Evolutionary conservation across 2,113 vertebrate genomes (phyloP), one percentile per base, ranked within the genome.

Genomic region (Pachypanchax playfairii): DNA sequence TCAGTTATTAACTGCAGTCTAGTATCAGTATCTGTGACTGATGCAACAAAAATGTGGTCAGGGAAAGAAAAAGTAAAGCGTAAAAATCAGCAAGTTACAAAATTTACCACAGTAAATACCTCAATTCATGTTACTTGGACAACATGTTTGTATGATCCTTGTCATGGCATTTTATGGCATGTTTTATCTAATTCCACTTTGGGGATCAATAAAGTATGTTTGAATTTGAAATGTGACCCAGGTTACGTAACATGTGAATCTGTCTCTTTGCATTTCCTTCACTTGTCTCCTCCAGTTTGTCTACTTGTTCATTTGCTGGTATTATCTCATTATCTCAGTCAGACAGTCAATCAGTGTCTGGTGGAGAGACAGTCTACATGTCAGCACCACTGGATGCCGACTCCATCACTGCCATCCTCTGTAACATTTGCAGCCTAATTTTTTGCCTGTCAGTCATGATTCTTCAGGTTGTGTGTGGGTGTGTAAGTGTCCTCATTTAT

Each of bases 271-370:
- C 58, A 56, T 82, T 48, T 48, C 24, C 44, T 25, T 51, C 51
- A 14, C n/a, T 49, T 12, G 48, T 14, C 13, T 15, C 20, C 11
- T 8, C 13, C 29, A 21, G 33, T 69, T 46, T 1, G 1, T 53
- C 14, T 12, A 60, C 36, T 42, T 47, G 49, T 53, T 69, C 35
- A 68, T 77, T 66, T 57, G 33, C 49, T 79, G 47, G 49, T 59
- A 29, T 79, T 79, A 58, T 62, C 70, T 83, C 64, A 83, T 86
- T 84, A 73, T 38, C 28, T 66, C 70, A n/a, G 56, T 76, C 51
- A 55, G 52, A 61, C 65, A 52, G 56, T 69, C 59, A 62, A 25
- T 54, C 68, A 52, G 63, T 65, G 28, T 60, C 44, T 55, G 26
- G 4, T 55, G 39, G 57, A 63, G 51, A 41, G 65, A 31, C 41